Evolutionary conservation across 1,140 invertebrate species (phyloP), one percentile per base, ranked within the genome.

Genomic region (Pristionchus pacificus): DNA sequence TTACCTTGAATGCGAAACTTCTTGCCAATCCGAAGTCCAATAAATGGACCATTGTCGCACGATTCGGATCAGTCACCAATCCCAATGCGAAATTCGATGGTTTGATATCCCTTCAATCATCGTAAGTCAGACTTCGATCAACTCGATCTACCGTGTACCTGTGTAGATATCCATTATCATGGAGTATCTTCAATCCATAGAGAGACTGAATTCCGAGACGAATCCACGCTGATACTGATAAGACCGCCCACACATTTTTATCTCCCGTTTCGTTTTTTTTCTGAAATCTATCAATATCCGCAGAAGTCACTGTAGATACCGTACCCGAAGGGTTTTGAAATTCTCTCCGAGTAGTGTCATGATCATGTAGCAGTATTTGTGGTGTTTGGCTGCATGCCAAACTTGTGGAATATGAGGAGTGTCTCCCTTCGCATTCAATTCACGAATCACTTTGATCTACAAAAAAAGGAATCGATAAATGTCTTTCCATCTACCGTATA

Each of bases 11-110:
- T 13, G 72, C 69, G 57, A 33, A 70, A 6, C 55, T 32, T 30
- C 72, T 27, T 0, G 67, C 59, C n/a, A 75, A 25, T 33, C 74
- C 68, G 29, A 77, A 77, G 30, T 77, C 75, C 31, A 76, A 57
- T 19, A 77, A 60, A 32, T 67, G 64, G 25, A 77, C 77, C 24
- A 71, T 70, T 49, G 60, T 33, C 14, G 70, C 66, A 27, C 74
- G 25, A 32, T 75, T 67, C 3, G 15, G 2, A n/a, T 75, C 74
- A 2, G 25, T 25, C 29, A 49, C 14, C 31, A 74, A 32, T 27
- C 78, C 78, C 73, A 79, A 70, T 3, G 74, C 70, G 61, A 79
- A 79, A 64, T 79, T 79, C 10, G 74, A 66, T 3, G 78, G 78
- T 33, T 79, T 79, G 27, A 79, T 77, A 60, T 79, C 78, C 19